Conservation (phyloP, 1,140 invertebrate genomes). For the Aphelinus certus region DNA sequence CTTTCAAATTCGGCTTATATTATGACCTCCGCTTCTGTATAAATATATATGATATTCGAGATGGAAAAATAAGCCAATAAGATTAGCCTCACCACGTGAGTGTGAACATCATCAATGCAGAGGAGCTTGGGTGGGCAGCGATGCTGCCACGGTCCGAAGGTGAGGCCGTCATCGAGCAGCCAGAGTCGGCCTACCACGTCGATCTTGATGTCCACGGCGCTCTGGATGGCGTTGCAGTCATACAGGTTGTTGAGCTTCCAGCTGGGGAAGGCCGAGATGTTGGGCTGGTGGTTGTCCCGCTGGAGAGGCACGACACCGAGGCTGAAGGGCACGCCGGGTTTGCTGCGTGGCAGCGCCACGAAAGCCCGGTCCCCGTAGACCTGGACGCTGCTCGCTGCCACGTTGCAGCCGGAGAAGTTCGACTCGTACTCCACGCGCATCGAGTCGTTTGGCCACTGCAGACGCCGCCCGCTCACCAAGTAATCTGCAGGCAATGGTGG, state of each 20-base stretch:
- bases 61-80: no score
- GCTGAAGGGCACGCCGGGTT: slow-evolving; percentile 71
- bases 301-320: slow-evolving; percentile 68
- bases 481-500: no score
- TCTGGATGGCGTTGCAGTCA: slow-evolving; percentile 71
- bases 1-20: slow-evolving; percentile 40
- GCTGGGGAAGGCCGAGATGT: slow-evolving; percentile 70
- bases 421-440: slow-evolving; percentile 70
- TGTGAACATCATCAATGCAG: slow-evolving; percentile 61
- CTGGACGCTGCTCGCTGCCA: slow-evolving; percentile 71
- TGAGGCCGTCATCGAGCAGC: slow-evolving; percentile 75
- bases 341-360: slow-evolving; percentile 70
- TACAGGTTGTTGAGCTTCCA: slow-evolving; percentile 73
- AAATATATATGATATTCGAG: no score
- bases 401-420: slow-evolving; percentile 68
- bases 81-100: no score
- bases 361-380: slow-evolving; percentile 69
- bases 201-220: slow-evolving; percentile 69
- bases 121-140: slow-evolving; percentile 75
- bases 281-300: slow-evolving; percentile 59
- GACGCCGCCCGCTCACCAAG: no score
- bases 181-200: slow-evolving; percentile 73
- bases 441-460: slow-evolving; percentile 67
- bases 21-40: no score
- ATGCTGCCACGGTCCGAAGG: slow-evolving; percentile 70